Conservation (phyloP, 2,797 vertebrate species). For the Simalia tracyae region DNA sequence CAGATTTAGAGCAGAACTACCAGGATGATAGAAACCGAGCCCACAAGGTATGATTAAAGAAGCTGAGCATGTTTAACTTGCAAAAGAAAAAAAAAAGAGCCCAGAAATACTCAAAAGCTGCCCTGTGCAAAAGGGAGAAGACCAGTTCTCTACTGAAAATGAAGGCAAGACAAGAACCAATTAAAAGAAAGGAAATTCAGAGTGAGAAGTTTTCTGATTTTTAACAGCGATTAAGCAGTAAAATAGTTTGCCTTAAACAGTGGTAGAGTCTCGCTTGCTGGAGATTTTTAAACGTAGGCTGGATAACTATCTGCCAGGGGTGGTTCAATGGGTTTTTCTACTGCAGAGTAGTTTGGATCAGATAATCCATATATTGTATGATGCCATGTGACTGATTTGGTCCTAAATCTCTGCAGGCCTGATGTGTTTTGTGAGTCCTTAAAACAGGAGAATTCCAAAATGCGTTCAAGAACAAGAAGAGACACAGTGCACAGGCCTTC, state of each 20-base stretch:
- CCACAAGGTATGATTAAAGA: no score
- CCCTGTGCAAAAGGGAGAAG: background rate
- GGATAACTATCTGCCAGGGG: background rate
- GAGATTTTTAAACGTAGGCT: background rate
- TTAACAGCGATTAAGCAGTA: background rate
- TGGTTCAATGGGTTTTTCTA: background rate
- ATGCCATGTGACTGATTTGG: background rate
- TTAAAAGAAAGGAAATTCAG: background rate
- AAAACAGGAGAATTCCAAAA: background rate
- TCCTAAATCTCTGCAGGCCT: background rate
- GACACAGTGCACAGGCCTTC: accelerated
- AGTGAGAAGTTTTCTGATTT: background rate
- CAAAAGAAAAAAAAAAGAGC: background rate
- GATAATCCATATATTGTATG: background rate
- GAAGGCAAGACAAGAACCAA: background rate
- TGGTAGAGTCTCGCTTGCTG: background rate
- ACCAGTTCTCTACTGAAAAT: background rate
- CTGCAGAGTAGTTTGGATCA: background rate
- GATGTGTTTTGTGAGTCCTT: background rate
- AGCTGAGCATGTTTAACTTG: background rate
- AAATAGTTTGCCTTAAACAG: background rate
- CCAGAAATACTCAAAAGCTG: background rate
- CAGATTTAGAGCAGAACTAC: no score
- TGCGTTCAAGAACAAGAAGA: background rate
- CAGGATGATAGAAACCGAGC: no score